Evolutionary conservation across 2,797 vertebrate genomes (phyloP), one percentile per base, ranked within the genome.

Genomic region (Poecile montanus): DNA sequence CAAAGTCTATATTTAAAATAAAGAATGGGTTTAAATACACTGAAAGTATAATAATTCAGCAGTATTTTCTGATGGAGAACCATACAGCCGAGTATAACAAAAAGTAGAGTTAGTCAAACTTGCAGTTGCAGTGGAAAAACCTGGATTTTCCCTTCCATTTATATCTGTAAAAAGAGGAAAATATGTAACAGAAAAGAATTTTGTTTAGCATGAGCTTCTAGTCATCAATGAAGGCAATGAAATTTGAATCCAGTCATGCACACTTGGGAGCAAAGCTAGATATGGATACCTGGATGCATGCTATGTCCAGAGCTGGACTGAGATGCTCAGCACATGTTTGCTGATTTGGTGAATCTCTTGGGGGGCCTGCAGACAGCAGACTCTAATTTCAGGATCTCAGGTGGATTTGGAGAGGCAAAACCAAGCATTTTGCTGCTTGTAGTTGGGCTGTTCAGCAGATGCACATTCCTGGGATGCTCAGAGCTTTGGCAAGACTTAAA

Each of bases 381-480:
- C 9, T 12, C 7, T 11, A 20, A 88, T 80, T 77, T 80, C 57
- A 71, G 61, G 9, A 26, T 77, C 48, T 83, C 44, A 66, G 48
- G 15, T 56, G 22, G n/a, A 16, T 30, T 4, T 29, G 60, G 3
- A 7, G 17, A 16, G 30, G 12, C 7, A 57, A 71, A 77, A 1
- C 0, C 6, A 42, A 70, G 36, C 21, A 21, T 47, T 70, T 70
- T 66, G 15, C 34, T 79, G 34, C 53, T 62, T 0, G 0, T 4
- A 6, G 15, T 34, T 11, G 54, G 30, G 32, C 53, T 56, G 62
- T 48, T 68, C n/a, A n/a, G 21, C 75, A 73, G 47, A 65, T 21
- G n/a, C 42, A 17, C 0, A 0, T 87, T 77, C 11, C 18, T 1
- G 6, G 72, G 65, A 51, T 6, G 9, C 60, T 70, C 48, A 54